Evolutionary conservation across 2,888 invertebrate genomes (phyloP), one percentile per base, ranked within the genome.

Genomic region (Choristoneura rosaceana): DNA sequence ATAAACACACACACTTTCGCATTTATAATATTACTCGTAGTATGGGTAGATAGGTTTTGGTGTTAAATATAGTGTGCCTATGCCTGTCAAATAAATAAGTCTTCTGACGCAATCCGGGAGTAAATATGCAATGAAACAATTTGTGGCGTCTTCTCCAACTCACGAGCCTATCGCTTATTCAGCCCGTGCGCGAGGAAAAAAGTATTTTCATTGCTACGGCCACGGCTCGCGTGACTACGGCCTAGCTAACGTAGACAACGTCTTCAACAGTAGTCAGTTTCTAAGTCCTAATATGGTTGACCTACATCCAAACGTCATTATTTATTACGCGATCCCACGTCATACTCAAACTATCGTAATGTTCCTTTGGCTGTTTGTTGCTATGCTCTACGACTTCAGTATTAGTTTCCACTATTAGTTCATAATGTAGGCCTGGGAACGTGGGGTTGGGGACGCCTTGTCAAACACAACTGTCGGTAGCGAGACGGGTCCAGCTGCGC

Each of bases 91-190:
- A 70, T 61, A 70, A 66, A 61, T 43, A 61, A 65, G 55, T 45
- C 25, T 14, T n/a, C 52, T 50, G 43, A 38, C 52, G 63, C 15
- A 43, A 25, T 55, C 55, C 5, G 14, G 12, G 14, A 63, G 68
- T 73, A 69, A 73, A 68, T 73, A 69, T 64, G 69, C 67, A 62
- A 71, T 71, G 67, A 67, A 71, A 67, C 67, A 62, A 71, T 71
- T 67, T 67, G 67, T 71, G 62, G 38, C 58, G 66, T 38, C 66
- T 10, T 14, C 55, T 45, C 14, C 17, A 47, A 43, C 17, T 41
- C n/a, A 50, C 41, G 50, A 50, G 41, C 33, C 34, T 15, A 41
- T 61, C 41, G 25, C 17, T 55, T 43, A 62, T 34, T 41, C 15
- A 63, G 43, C 17, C 41, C 43, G 25, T 52, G 8, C 25, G 45